Evolutionary conservation across 2,888 invertebrate genomes (phyloP).

Genomic region (Cryptus viduatorius): DNA sequence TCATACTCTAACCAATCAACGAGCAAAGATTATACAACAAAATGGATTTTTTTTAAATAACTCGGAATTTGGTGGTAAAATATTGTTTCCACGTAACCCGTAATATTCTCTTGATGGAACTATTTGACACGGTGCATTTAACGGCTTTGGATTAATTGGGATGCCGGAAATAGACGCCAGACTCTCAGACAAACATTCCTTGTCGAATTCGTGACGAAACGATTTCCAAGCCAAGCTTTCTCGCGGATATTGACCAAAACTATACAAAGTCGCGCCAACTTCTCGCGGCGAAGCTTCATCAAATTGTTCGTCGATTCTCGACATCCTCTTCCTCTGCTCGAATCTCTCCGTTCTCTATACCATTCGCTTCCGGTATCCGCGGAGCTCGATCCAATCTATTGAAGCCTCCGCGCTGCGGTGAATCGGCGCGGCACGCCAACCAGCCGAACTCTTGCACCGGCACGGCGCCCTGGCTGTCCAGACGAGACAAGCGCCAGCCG

Average conservation of each 20-base stretch:
- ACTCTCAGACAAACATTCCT: constrained; percentile 25
- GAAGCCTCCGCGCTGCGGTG: constrained; percentile 46
- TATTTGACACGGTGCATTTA: constrained; percentile 6
- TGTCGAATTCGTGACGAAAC: constrained; percentile 33
- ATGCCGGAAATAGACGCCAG: constrained; percentile 34
- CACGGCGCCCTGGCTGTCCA: constrained; percentile 29
- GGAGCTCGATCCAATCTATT: constrained; percentile 53
- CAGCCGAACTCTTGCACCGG: constrained; percentile 45
- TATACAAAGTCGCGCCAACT: constrained; percentile 50
- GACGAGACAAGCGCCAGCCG: constrained; percentile 49
- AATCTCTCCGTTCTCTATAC: constrained; percentile 24
- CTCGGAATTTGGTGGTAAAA: neutral
- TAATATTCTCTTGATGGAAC: neutral
- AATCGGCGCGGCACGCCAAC: constrained; percentile 41
- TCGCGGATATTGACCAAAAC: constrained; percentile 56
- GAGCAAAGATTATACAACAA: neutral
- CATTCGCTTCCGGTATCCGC: constrained; percentile 50
- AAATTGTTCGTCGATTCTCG: constrained; percentile 63
- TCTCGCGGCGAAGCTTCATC: constrained; percentile 51
- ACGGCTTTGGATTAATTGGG: constrained; percentile 35
- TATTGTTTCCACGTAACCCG: neutral
- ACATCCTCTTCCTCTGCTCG: constrained; percentile 33
- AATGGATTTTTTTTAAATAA: neutral
- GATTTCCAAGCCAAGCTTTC: constrained; percentile 46
- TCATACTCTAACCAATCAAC: neutral